Conservation (phyloP, 2,888 invertebrate genomes). For the Apodemia zela region DNA sequence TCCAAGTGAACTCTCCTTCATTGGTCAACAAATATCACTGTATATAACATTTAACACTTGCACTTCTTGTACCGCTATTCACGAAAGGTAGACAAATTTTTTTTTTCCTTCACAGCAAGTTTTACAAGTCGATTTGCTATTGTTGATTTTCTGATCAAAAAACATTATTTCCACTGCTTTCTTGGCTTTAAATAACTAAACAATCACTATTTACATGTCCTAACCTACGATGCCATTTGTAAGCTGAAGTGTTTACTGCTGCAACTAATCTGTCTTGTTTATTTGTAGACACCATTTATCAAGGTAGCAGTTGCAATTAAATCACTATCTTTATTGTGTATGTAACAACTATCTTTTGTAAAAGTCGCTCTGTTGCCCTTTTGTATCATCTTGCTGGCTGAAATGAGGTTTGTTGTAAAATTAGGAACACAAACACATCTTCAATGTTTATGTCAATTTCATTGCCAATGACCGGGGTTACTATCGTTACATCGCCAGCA, state of each 20-base stretch:
- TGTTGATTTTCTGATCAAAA: conserved; percentile 25
- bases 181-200: conserved; percentile 29
- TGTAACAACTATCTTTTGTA: conserved; percentile 21
- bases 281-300: not conserved
- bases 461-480: not conserved
- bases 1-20: conserved; percentile 20
- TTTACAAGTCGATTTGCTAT: conserved; percentile 27
- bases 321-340: conserved; percentile 17
- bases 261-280: not conserved
- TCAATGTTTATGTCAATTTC: not conserved
- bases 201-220: conserved; percentile 7
- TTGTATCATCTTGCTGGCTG: conserved; percentile 23
- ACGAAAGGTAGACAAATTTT: conserved; percentile 35
- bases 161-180: conserved; percentile 27
- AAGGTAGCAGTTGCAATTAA: not conserved
- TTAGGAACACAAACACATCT: conserved; percentile 25
- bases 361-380: conserved; percentile 24
- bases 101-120: conserved; percentile 38
- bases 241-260: not conserved
- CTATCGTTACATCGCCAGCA: not conserved
- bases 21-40: conserved; percentile 28
- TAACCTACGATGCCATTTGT: not conserved
- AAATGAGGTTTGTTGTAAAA: conserved; percentile 24
- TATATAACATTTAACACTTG: conserved; percentile 28
- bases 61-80: conserved; percentile 31